Evolutionary conservation across 2,797 vertebrate genomes (phyloP), one percentile per base, ranked within the genome.

Genomic region (Sebastes matsubarae): DNA sequence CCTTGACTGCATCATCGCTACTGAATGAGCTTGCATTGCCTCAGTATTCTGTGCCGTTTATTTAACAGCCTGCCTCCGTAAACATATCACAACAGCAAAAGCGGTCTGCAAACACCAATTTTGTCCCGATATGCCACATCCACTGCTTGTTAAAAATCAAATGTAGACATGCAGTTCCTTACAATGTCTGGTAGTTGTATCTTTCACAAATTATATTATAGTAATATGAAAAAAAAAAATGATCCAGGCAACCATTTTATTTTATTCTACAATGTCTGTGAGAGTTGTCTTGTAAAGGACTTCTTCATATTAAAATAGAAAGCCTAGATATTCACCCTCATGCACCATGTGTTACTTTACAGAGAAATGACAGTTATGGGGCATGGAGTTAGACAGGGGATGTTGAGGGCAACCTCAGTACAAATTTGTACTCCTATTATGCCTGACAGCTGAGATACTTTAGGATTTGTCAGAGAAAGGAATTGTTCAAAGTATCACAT

Each of bases 1-100:
- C 92, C 92, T 93, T 91, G 89, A 93, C 88, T 87, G 87, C 92
- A 92, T 88, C 87, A 85, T 81, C 69, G 81, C 86, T 54, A 16
- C 89, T 82, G 77, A 85, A 87, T 80, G 77, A 77, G 86, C 84
- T 82, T 70, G 72, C 71, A 77, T 14, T 22, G 81, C 80, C 75
- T 73, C 82, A 8, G 80, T 78, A 54, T 88, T 89, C 79, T 76
- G 71, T 76, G 84, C 86, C 81, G 89, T 89, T 92, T 93, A 88
- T 89, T 92, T 89, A 92, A 90, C 88, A 81, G 89, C 75, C 82
- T 71, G 81, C 68, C 60, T 52, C 77, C 38, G 52, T 84, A 66
- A 84, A 91, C 79, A 57, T 2, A 77, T 78, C 78, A 68, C 59
- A 82, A 83, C 81, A 66, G 77, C 8, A 14, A 20, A 66, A 46